These are phyloP conservation scores for Rhagium mordax DNA, from an alignment of 2,888 invertebrate species.

Conservation along the genomic window DNA sequence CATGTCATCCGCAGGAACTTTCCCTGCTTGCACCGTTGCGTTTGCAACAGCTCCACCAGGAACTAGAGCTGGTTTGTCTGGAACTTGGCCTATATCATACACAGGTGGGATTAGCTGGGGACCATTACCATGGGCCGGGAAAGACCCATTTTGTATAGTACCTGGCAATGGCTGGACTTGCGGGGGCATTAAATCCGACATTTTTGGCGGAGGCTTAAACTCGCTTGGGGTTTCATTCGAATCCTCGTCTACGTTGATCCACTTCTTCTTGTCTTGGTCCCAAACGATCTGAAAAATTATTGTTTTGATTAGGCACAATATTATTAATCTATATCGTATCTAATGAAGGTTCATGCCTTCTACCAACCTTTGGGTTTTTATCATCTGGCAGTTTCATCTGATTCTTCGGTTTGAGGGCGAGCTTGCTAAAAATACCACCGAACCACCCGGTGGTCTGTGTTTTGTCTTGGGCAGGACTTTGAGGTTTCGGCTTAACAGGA, in stretches of 20 bases:
- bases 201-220: conserved; percentile 81
- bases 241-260: conserved; percentile 88
- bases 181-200: conserved; percentile 72
- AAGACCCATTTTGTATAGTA: conserved; percentile 17
- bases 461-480: conserved; percentile 51
- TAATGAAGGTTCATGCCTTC: too few species aligned
- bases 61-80: conserved; percentile 20
- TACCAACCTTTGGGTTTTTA: conserved; percentile 88
- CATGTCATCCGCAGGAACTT: conserved; percentile 32
- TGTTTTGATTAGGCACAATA: too few species aligned
- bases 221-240: conserved; percentile 72
- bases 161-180: conserved; percentile 22
- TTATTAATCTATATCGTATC: too few species aligned
- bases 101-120: conserved; percentile 26
- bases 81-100: conserved; percentile 27
- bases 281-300: conserved; percentile 87
- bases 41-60: conserved; percentile 5
- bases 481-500: conserved; percentile 49
- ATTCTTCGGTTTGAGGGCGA: conserved; percentile 88
- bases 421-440: conserved; percentile 88
- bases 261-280: conserved; percentile 89
- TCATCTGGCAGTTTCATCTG: conserved; percentile 98
- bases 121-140: conserved; percentile 30
- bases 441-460: conserved; percentile 79
- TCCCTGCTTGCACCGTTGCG: conserved; percentile 4